Evolutionary conservation across 1,140 invertebrate species (phyloP).

Genomic region (Limonius californicus): DNA sequence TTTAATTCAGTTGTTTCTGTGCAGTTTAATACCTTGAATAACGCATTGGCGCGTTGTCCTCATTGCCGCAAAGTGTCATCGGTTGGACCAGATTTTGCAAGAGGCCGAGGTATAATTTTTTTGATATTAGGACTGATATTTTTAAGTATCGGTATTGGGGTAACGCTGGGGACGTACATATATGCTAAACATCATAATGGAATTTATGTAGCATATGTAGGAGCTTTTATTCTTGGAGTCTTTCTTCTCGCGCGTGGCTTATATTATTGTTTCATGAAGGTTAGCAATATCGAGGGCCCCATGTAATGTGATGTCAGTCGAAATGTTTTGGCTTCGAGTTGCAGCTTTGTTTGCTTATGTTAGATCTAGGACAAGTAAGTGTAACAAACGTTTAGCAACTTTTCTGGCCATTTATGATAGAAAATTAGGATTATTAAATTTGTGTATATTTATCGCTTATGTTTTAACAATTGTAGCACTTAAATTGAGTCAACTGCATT

Average conservation of each 20-base stretch:
- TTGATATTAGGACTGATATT: constrained; percentile 71
- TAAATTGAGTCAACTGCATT: background rate
- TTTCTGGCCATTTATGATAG: background rate
- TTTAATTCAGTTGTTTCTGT: constrained; percentile 44
- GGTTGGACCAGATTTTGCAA: constrained; percentile 80
- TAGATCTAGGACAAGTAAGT: background rate
- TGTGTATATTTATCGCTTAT: background rate
- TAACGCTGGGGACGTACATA: constrained; percentile 62
- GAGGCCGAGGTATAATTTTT: constrained; percentile 74
- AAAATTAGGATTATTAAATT: too few relatives aligned
- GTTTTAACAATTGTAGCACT: background rate
- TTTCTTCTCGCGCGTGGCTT: constrained; percentile 72
- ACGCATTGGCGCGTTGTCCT: constrained; percentile 92
- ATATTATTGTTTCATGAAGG: constrained; percentile 88
- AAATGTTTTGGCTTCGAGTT: background rate
- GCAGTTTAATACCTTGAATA: constrained; percentile 90
- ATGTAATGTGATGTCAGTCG: constrained; percentile 56
- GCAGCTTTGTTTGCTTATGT: background rate
- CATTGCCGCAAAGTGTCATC: constrained; percentile 93
- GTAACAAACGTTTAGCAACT: background rate
- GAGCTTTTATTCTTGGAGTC: constrained; percentile 70
- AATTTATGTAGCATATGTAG: constrained; percentile 80
- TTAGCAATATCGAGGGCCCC: constrained; percentile 79
- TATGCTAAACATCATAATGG: constrained; percentile 63
- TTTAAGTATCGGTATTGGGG: constrained; percentile 70